Evolutionary conservation across 2,888 invertebrate species (phyloP).

Genomic region (Rhagonycha lutea): DNA sequence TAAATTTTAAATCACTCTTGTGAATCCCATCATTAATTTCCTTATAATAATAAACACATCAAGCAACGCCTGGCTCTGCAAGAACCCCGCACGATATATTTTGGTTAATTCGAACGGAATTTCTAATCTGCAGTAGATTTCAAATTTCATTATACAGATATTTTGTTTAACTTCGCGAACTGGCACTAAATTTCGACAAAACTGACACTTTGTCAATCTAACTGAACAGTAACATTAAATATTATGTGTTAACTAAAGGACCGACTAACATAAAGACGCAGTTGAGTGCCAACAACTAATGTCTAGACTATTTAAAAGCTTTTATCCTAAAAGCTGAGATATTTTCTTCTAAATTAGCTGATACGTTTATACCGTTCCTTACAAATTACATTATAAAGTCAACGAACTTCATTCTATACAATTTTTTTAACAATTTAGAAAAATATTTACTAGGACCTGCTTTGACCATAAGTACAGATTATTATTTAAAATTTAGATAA

Average conservation of each 20-base stretch:
- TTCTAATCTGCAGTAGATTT: no score
- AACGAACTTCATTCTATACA: background rate
- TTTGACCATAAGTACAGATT: background rate
- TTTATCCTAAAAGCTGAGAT: conserved; percentile 24
- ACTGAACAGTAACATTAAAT: background rate
- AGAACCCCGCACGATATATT: no score
- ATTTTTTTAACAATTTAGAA: background rate
- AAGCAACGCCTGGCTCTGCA: no score
- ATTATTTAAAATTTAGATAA: background rate
- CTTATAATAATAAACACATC: no score
- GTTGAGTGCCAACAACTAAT: conserved; percentile 18
- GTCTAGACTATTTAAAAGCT: conserved; percentile 17
- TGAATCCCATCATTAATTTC: no score
- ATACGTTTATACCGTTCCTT: background rate
- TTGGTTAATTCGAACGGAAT: no score
- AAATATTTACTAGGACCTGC: background rate
- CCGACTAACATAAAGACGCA: conserved; percentile 3
- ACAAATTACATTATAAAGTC: background rate
- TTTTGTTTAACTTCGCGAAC: background rate
- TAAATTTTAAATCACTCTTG: no score
- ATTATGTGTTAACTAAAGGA: background rate
- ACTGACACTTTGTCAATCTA: background rate
- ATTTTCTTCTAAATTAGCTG: conserved; percentile 1
- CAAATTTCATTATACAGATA: no score
- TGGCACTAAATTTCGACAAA: background rate